Conservation (phyloP, 2,888 invertebrate species). For the Rhingia rostrata region DNA sequence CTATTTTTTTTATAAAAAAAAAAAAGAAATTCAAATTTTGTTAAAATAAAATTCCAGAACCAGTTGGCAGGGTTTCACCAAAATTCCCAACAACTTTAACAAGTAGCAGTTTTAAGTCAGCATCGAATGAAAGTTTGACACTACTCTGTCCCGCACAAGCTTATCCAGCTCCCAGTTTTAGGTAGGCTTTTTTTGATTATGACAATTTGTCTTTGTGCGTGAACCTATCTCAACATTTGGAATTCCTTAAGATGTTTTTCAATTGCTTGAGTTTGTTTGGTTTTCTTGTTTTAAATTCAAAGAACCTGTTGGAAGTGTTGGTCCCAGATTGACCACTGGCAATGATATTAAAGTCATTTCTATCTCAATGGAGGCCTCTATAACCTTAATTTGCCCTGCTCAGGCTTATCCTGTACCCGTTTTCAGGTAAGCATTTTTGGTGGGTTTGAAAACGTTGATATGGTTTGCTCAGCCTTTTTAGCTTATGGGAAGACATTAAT, state of each 20-base stretch:
- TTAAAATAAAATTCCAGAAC: conserved; percentile 83
- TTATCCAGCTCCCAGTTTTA: conserved; percentile 88
- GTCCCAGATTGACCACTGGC: conserved; percentile 85
- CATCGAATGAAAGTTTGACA: conserved; percentile 84
- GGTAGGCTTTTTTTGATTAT: conserved; percentile 78
- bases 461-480: too few relatives aligned
- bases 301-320: conserved; percentile 88
- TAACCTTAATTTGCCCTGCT: conserved; percentile 88
- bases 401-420: conserved; percentile 89
- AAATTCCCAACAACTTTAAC: conserved; percentile 86
- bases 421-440: conserved; percentile 86
- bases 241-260: neutral
- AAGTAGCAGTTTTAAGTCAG: conserved; percentile 86
- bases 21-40: conserved; percentile 20
- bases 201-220: neutral
- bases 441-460: neutral
- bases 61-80: conserved; percentile 90
- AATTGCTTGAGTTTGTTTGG: neutral
- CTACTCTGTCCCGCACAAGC: conserved; percentile 88
- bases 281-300: conserved; percentile 66
- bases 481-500: too few relatives aligned
- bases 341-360: conserved; percentile 82
- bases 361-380: conserved; percentile 79
- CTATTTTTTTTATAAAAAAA: conserved; percentile 20
- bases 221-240: conserved; percentile 74